Conservation (phyloP, 2,113 vertebrate species). For the Ictalurus punctatus region DNA sequence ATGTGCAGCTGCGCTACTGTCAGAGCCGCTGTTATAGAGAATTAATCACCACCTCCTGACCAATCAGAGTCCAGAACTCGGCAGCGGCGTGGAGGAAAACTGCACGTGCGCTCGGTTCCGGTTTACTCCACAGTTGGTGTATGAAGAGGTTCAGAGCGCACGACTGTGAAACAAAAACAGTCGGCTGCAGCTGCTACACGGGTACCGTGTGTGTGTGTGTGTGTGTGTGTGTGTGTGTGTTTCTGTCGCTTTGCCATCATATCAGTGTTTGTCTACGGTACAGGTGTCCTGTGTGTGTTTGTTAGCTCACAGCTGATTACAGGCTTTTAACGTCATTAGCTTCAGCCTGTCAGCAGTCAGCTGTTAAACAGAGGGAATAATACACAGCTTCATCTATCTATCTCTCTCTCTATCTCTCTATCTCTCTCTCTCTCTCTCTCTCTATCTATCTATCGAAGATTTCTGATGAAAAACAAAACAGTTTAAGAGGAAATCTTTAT, state of each 20-base stretch:
- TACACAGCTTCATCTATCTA: not conserved
- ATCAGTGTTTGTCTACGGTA: conserved; percentile 69
- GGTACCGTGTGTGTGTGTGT: not conserved
- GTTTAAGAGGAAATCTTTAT: not conserved
- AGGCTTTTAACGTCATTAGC: not conserved
- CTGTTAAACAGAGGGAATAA: not conserved
- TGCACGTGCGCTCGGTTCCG: not conserved
- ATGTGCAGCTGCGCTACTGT: not conserved
- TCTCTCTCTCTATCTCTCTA: not conserved
- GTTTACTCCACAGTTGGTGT: not conserved
- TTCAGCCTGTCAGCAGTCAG: not conserved
- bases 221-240: conserved; percentile 18
- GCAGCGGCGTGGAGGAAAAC: not conserved
- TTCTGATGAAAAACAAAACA: not conserved
- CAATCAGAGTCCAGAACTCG: not conserved
- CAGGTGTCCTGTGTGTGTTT: conserved; percentile 71
- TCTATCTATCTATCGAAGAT: not conserved
- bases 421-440: not conserved
- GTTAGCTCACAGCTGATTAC: conserved; percentile 52
- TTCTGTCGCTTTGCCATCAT: conserved; percentile 45
- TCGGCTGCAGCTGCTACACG: not conserved
- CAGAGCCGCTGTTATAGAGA: not conserved
- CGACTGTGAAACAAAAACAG: not conserved
- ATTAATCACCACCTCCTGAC: not conserved
- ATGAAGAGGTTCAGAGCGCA: not conserved